Conservation (phyloP, 2,113 vertebrate genomes). For the Ailuropoda melanoleuca region DNA sequence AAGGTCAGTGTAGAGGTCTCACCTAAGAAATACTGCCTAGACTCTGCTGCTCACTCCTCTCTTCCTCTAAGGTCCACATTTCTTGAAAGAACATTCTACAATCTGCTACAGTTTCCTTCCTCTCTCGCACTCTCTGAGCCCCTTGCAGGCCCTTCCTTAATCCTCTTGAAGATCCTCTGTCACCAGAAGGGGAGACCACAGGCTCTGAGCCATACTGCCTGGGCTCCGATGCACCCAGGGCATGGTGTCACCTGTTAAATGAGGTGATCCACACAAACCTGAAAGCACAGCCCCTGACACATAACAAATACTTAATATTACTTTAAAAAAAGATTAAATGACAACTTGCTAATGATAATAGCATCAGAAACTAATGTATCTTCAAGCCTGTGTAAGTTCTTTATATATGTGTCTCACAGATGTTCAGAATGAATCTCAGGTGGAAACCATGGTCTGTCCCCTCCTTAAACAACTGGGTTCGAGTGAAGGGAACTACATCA, state of each 20-base stretch:
- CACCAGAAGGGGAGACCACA: background rate
- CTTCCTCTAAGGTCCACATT: background rate
- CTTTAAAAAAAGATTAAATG: background rate
- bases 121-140: background rate
- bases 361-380: background rate
- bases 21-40: background rate
- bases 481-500: background rate
- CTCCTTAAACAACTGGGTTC: background rate
- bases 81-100: background rate
- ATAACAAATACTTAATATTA: background rate
- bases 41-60: background rate
- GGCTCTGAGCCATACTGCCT: background rate
- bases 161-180: background rate
- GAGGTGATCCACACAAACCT: background rate
- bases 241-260: too few relatives aligned
- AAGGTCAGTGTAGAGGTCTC: background rate
- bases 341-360: background rate
- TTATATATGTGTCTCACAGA: background rate
- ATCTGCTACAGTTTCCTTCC: background rate
- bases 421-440: background rate
- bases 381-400: background rate
- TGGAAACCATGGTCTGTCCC: background rate
- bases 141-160: background rate
- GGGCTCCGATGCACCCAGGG: rapidly evolving
- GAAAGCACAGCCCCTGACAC: background rate